Conservation (phyloP, 2,888 invertebrate genomes). For the Antheraea yamamai region DNA sequence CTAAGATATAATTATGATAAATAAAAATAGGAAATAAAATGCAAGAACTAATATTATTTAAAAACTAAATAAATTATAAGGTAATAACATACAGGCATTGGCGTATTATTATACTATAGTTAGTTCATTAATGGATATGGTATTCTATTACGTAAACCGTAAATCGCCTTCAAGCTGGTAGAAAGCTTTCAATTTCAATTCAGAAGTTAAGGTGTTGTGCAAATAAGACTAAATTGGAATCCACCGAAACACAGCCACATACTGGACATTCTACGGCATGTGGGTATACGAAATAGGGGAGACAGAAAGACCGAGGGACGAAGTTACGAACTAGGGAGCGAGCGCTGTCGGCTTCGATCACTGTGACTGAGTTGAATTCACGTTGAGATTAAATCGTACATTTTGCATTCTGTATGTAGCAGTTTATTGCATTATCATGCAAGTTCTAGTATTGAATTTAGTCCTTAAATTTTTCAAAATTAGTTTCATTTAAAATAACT, state of each 20-base stretch:
- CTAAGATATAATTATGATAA: too few species aligned
- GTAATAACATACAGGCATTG: too few species aligned
- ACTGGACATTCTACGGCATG: constrained; percentile 54
- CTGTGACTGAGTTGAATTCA: constrained; percentile 56
- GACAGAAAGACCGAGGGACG: constrained; percentile 41
- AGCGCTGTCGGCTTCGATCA: constrained; percentile 64
- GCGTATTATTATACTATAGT: too few species aligned
- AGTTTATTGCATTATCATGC: constrained; percentile 7
- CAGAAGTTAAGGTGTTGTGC: constrained; percentile 57
- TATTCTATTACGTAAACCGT: background rate
- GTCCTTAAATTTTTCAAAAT: background rate
- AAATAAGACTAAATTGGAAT: constrained; percentile 68
- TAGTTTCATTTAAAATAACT: background rate
- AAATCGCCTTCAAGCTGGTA: background rate
- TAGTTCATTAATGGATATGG: background rate
- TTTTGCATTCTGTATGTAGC: constrained; percentile 41
- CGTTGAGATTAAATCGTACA: constrained; percentile 66
- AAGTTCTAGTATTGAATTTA: background rate
- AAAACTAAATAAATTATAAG: too few species aligned
- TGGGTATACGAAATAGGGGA: constrained; percentile 40
- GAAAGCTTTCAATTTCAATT: constrained; percentile 39
- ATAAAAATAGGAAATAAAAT: too few species aligned
- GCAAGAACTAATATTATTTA: too few species aligned
- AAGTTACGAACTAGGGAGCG: constrained; percentile 72
- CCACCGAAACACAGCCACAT: constrained; percentile 58